A percentile compares a stretch with the other conserved stretches of the same genome.
phyloP scores from a whole-genome alignment of 2,888 invertebrate genomes.

The Entomobrya multifasciata region DNA sequence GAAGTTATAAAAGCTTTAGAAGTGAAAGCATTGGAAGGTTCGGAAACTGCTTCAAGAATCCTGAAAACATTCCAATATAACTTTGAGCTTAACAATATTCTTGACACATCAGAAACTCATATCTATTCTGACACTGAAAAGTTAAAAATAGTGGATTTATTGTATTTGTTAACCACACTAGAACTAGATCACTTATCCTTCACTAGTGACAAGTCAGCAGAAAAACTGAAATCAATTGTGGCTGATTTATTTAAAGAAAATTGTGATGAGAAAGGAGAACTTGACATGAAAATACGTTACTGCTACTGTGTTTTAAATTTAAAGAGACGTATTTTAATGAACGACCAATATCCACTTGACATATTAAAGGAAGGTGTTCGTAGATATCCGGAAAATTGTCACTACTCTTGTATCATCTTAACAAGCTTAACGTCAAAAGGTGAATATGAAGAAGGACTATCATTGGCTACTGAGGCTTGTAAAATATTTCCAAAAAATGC shows the following conservation, averaged over 20 bases:
- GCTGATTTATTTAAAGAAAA: background rate
- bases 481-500: background rate
- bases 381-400: background rate
- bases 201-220: too few species aligned
- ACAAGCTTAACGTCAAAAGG: too few species aligned
- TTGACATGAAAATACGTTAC: conserved; percentile 18
- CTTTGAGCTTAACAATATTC: background rate
- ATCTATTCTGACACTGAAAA: too few species aligned
- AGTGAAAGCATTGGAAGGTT: too few species aligned
- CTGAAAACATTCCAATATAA: background rate
- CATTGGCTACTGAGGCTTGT: background rate
- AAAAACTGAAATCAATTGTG: background rate
- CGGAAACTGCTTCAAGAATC: too few species aligned
- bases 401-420: background rate
- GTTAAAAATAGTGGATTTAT: too few species aligned
- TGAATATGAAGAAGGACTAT: background rate
- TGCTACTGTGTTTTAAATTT: background rate
- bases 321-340: too few species aligned
- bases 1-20: too few species aligned
- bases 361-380: conserved; percentile 20
- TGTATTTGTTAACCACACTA: too few species aligned
- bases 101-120: too few species aligned
- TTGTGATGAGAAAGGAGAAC: background rate
- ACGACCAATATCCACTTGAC: background rate
- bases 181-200: too few species aligned